These are phyloP conservation scores for Bedellia somnulentella DNA, from an alignment of 2,888 invertebrate species.

Conservation along the genomic window DNA sequence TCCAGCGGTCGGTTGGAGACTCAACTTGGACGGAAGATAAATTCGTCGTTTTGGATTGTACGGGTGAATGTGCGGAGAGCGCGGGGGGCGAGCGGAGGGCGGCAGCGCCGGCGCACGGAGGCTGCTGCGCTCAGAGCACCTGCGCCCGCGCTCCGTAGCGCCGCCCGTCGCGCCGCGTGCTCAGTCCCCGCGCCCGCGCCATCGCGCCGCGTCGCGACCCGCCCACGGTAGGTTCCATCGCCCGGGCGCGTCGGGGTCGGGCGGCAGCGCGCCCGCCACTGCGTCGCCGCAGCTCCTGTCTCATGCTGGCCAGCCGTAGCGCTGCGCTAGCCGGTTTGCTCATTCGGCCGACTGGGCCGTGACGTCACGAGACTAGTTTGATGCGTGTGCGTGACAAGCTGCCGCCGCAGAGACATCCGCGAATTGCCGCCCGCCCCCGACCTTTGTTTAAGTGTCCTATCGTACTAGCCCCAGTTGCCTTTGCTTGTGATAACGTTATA, in stretches of 20 bases:
- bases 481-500: too few species aligned
- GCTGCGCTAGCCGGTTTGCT: constrained; percentile 54
- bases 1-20: too few species aligned
- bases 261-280: constrained; percentile 49
- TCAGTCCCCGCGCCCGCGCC: constrained; percentile 34
- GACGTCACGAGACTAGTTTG: constrained; percentile 59
- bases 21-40: constrained; percentile 55
- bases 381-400: constrained; percentile 51
- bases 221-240: constrained; percentile 47
- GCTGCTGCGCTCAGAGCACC: constrained; percentile 72
- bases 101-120: constrained; percentile 63
- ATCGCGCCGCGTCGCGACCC: constrained; percentile 45
- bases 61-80: constrained; percentile 9
- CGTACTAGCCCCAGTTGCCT: constrained; percentile 50
- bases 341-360: constrained; percentile 51
- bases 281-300: constrained; percentile 23
- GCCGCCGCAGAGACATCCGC: too few species aligned
- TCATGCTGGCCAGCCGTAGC: constrained; percentile 26
- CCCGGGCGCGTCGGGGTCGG: constrained; percentile 54
- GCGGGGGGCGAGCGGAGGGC: constrained; percentile 34
- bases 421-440: constrained; percentile 50
- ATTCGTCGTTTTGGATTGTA: constrained; percentile 56
- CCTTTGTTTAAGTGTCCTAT: constrained; percentile 42
- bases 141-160: constrained; percentile 65
- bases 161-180: constrained; percentile 55